phyloP scores from a whole-genome alignment of 2,797 vertebrate species.

The Pelochelys cantorii region DNA sequence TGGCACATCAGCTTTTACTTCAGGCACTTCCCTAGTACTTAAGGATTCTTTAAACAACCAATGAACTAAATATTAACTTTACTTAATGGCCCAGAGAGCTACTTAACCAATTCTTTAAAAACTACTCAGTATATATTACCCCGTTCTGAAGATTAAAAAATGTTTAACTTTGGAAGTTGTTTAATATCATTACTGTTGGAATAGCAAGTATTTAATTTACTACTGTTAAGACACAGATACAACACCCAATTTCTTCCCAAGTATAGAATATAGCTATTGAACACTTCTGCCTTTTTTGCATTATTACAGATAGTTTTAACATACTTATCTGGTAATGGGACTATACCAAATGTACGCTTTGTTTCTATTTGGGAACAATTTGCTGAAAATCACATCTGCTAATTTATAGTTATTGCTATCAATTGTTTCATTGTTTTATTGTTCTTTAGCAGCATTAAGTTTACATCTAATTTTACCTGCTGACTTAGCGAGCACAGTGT shows the following conservation, averaged over 20 bases:
- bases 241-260: not conserved
- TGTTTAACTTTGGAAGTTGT: not conserved
- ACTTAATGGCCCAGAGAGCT: not conserved
- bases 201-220: not conserved
- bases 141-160: not conserved
- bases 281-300: not conserved
- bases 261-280: not conserved
- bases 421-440: not conserved
- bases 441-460: not conserved
- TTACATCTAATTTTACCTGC: not conserved
- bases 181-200: not conserved
- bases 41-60: not conserved
- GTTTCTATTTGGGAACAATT: not conserved
- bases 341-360: not conserved
- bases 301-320: not conserved
- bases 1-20: not conserved
- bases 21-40: not conserved
- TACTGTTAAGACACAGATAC: not conserved
- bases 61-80: not conserved
- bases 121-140: not conserved
- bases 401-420: not conserved
- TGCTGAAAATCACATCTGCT: not conserved
- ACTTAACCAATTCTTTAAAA: not conserved
- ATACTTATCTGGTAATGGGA: not conserved
- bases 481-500: not conserved